These are phyloP conservation scores for Leptopilina myrica DNA, from an alignment of 2,888 invertebrate genomes.

Conservation along the genomic window DNA sequence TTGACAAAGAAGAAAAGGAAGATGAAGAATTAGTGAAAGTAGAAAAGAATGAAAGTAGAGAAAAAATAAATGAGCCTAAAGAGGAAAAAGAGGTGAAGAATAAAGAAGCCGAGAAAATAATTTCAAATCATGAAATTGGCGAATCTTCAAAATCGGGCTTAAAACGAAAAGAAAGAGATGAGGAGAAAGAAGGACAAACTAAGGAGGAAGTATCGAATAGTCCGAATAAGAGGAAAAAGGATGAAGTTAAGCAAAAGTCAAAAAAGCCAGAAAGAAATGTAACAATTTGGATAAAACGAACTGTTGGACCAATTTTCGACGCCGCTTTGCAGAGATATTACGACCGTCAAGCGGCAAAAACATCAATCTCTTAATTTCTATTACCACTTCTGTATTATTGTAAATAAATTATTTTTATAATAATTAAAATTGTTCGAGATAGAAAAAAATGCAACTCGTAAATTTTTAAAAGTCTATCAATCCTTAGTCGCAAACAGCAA, in stretches of 20 bases:
- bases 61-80: conserved; percentile 31
- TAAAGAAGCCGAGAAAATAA: conserved; percentile 54
- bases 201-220: background rate
- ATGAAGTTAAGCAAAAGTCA: conserved; percentile 38
- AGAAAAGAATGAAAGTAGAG: conserved; percentile 51
- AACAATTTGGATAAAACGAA: conserved; percentile 90
- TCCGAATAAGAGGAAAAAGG: conserved; percentile 2
- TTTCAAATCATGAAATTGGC: conserved; percentile 16
- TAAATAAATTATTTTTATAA: background rate
- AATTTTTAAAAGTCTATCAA: too few relatives aligned
- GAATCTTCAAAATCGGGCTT: conserved; percentile 48
- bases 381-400: background rate
- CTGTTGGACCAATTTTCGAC: conserved; percentile 87
- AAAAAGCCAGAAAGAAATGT: conserved; percentile 75
- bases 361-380: background rate
- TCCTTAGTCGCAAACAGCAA: too few relatives aligned
- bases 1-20: conserved; percentile 7
- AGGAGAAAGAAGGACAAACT: conserved; percentile 6
- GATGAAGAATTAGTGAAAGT: conserved; percentile 43
- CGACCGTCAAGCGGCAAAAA: conserved; percentile 81
- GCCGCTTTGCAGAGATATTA: conserved; percentile 87
- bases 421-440: background rate
- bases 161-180: conserved; percentile 40
- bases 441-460: too few relatives aligned
- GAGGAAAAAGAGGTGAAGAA: conserved; percentile 45